Percentiles rank a stretch among this genome's conserved stretches.
phyloP scores from a whole-genome alignment of 2,888 invertebrate genomes.

The Leptinotarsa peninsularis region DNA sequence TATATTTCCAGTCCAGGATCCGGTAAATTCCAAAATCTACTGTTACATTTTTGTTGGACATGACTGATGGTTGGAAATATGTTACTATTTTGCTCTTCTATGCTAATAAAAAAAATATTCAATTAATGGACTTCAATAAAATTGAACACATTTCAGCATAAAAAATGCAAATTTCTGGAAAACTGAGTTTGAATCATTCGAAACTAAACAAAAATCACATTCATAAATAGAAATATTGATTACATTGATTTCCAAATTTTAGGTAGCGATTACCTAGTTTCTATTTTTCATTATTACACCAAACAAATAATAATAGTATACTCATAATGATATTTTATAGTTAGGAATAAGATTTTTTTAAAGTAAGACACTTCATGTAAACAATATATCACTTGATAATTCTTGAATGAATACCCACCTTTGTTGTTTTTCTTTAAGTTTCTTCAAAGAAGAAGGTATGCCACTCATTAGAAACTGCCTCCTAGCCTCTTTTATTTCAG shows the following conservation, averaged over 20 bases:
- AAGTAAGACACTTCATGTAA: too few relatives aligned
- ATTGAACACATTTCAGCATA: background rate
- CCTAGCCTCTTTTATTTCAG: conserved; percentile 73
- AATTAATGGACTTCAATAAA: background rate
- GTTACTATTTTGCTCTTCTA: conserved; percentile 64
- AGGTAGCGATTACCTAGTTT: too few relatives aligned
- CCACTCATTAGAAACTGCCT: conserved; percentile 79
- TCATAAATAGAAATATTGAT: background rate
- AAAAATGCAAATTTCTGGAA: too few relatives aligned
- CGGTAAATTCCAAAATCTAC: conserved; percentile 62
- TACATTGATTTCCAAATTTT: too few relatives aligned
- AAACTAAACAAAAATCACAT: too few relatives aligned
- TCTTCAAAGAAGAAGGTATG: conserved; percentile 75
- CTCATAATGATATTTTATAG: too few relatives aligned
- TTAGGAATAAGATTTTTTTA: too few relatives aligned
- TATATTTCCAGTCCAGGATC: conserved; percentile 49
- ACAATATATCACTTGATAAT: too few relatives aligned
- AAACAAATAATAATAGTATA: too few relatives aligned
- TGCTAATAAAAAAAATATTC: conserved; percentile 41
- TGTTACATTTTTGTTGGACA: conserved; percentile 69
- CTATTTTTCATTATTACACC: too few relatives aligned
- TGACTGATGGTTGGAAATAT: conserved; percentile 76
- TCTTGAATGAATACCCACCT: conserved; percentile 44
- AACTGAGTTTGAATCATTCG: too few relatives aligned
- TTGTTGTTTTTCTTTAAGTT: conserved; percentile 69